A percentile compares a stretch with the other conserved stretches of the same genome.
Conservation (phyloP, 2,888 invertebrate genomes). For the Sipunculus nudus region DNA sequence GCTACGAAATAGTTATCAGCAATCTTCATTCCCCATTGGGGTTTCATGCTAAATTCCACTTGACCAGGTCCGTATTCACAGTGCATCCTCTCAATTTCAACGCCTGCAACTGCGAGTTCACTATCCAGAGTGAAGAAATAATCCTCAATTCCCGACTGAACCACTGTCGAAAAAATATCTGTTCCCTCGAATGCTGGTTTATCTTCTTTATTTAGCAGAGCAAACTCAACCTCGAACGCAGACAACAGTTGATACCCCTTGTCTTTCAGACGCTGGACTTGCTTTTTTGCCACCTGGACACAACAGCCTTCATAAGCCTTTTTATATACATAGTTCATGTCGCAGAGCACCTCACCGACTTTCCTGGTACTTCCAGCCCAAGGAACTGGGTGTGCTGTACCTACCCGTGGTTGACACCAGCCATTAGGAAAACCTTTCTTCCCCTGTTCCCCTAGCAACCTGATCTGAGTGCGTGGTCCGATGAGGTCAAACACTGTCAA, state of each 20-base stretch:
- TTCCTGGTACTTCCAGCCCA: slow-evolving; percentile 12
- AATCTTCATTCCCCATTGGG: slow-evolving; percentile 9
- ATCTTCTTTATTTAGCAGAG: neutral
- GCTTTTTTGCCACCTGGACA: slow-evolving; percentile 21
- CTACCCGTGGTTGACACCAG: neutral
- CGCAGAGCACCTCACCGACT: slow-evolving; percentile 20
- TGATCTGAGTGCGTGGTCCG: no score
- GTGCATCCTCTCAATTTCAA: slow-evolving; percentile 12
- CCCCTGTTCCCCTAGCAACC: no score
- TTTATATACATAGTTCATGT: no score
- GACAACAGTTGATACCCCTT: slow-evolving; percentile 17
- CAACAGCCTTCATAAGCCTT: slow-evolving; percentile 16
- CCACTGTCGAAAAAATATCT: slow-evolving; percentile 3
- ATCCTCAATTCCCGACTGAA: slow-evolving; percentile 6
- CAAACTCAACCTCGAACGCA: slow-evolving; percentile 27
- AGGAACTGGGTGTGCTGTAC: slow-evolving; percentile 12
- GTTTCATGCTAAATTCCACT: slow-evolving; percentile 23
- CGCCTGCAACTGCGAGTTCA: slow-evolving; percentile 8
- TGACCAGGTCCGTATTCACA: slow-evolving; percentile 28
- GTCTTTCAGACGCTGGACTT: slow-evolving; percentile 22
- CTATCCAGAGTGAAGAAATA: slow-evolving; percentile 11
- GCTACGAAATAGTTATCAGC: slow-evolving; percentile 17
- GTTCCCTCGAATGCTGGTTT: slow-evolving; percentile 19
- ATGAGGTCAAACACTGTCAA: no score
- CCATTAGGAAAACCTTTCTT: no score